These are phyloP conservation scores for Mus caroli DNA, from an alignment of 2,797 vertebrate species.

Conservation along the genomic window DNA sequence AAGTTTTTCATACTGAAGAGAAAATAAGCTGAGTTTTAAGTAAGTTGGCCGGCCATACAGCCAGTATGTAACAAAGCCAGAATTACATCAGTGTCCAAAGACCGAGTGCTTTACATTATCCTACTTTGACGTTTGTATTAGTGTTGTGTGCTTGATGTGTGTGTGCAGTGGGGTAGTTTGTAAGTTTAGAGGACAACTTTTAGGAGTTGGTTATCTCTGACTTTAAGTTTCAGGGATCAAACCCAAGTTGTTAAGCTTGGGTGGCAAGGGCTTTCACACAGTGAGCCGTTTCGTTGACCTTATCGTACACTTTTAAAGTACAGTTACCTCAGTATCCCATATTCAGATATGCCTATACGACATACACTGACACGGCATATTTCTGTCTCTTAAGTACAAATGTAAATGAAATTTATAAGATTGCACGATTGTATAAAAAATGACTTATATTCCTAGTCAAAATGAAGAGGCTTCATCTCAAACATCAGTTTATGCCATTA, in stretches of 20 bases:
- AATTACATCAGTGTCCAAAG: neutral
- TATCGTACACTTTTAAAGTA: neutral
- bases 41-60: neutral
- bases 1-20: neutral
- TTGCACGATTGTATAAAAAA: neutral
- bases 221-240: neutral
- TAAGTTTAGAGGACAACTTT: neutral
- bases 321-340: neutral
- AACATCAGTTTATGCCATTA: constrained; percentile 1
- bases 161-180: neutral
- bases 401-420: neutral
- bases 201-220: neutral
- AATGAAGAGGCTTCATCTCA: constrained; percentile 4
- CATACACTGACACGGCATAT: neutral
- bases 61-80: neutral
- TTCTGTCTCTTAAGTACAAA: neutral
- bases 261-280: no score
- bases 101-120: neutral
- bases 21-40: neutral
- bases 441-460: neutral
- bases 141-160: neutral
- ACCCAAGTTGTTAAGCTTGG: neutral
- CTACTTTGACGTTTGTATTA: neutral
- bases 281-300: no score
- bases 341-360: neutral